Evolutionary conservation across 1,140 invertebrate genomes (phyloP).

Genomic region (Doryteuthis pealeii): DNA sequence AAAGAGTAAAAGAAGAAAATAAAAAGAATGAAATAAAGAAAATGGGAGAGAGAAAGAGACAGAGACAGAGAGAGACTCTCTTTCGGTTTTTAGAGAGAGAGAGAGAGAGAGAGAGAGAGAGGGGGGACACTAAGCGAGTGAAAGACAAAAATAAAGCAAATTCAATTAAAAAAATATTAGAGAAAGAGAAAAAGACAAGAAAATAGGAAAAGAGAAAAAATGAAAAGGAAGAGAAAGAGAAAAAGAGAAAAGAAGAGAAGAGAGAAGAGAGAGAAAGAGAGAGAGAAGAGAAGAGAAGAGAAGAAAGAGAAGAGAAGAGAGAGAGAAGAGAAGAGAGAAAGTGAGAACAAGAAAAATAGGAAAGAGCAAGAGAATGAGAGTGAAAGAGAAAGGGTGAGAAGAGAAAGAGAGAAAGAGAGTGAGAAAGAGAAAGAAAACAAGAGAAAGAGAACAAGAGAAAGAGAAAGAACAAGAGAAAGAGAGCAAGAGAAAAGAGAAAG

Average conservation of each 20-base stretch:
- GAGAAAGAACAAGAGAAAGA: background rate
- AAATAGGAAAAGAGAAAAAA: background rate
- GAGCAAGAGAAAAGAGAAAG: background rate
- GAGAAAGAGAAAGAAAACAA: background rate
- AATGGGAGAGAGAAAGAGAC: background rate
- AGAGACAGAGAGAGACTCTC: background rate
- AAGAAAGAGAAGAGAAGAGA: background rate
- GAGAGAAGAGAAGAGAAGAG: background rate
- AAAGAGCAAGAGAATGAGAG: background rate
- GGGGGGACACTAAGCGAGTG: background rate
- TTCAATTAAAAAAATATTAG: constrained; percentile 15
- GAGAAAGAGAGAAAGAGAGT: background rate
- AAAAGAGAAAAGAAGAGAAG: background rate
- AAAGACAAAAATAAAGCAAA: constrained; percentile 6
- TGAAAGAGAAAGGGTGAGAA: background rate
- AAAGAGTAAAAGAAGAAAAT: no score
- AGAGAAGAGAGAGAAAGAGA: background rate
- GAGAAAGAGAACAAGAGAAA: background rate
- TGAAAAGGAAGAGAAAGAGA: background rate
- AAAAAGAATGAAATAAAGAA: constrained; percentile 6
- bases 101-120: background rate
- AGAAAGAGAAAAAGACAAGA: constrained; percentile 1
- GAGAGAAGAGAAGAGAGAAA: constrained; percentile 6
- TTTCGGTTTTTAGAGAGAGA: no score
- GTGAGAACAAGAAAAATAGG: background rate